Evolutionary conservation across 2,113 vertebrate genomes (phyloP).

Genomic region (Callorhinus ursinus): DNA sequence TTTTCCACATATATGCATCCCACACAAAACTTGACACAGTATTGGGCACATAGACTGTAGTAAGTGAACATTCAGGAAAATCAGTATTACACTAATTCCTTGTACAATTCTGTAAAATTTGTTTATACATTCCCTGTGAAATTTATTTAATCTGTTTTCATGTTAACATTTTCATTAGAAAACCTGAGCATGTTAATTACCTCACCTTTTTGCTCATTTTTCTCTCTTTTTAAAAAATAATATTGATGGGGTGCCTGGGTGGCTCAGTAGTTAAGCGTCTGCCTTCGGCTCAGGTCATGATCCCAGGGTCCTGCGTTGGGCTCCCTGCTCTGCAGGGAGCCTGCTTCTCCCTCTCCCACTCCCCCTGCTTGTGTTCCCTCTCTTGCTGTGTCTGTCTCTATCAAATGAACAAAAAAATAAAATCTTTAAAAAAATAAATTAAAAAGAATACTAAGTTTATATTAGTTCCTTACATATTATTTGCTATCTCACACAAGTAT

Average conservation of each 20-base stretch:
- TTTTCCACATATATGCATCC: not conserved
- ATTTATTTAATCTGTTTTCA: not conserved
- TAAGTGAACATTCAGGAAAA: not conserved
- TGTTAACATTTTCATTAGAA: constrained; percentile 3
- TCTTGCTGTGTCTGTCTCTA: too few relatives aligned
- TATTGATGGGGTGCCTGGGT: not conserved
- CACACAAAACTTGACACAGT: not conserved
- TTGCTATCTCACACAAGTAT: not conserved
- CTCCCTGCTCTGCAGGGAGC: too few relatives aligned
- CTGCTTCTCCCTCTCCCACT: too few relatives aligned
- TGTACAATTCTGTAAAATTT: not conserved
- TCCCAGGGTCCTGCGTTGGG: too few relatives aligned
- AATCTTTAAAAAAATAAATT: too few relatives aligned
- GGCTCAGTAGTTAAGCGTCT: too few relatives aligned
- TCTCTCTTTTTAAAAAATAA: not conserved
- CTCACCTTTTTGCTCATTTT: not conserved
- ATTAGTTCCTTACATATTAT: not conserved
- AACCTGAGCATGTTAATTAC: not conserved
- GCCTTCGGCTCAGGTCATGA: too few relatives aligned
- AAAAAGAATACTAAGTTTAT: not conserved
- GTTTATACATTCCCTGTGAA: not conserved
- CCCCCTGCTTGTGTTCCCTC: too few relatives aligned
- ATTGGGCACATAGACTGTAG: not conserved
- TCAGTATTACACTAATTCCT: not conserved
- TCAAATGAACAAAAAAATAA: too few relatives aligned